A percentile compares a stretch with the other conserved stretches of the same genome.
phyloP scores from a whole-genome alignment of 1,140 invertebrate genomes.

The Chironomus striatipennis region DNA sequence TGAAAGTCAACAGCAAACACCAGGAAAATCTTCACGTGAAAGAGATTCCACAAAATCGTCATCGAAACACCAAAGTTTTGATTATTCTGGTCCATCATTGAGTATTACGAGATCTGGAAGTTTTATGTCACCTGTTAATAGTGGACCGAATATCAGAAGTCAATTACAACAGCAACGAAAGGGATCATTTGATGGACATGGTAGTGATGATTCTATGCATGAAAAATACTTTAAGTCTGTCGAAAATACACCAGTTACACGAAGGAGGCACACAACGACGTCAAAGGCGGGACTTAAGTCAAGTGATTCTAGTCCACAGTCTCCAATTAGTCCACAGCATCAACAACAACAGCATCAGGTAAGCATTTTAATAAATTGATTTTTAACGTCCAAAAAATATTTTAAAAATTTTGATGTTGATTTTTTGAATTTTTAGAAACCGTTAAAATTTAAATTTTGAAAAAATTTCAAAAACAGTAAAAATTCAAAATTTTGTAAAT shows the following conservation, averaged over 20 bases:
- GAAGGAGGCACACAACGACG: slow-evolving; percentile 42
- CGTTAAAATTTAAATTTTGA: no score
- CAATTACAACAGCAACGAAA: slow-evolving; percentile 33
- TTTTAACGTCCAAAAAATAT: background rate
- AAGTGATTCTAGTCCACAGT: slow-evolving; percentile 40
- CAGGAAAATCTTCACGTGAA: slow-evolving; percentile 23
- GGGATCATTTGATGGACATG: slow-evolving; percentile 41
- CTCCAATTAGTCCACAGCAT: slow-evolving; percentile 37
- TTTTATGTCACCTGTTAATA: slow-evolving; percentile 58
- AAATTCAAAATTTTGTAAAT: no score
- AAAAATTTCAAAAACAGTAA: no score
- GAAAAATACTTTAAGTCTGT: slow-evolving; percentile 66
- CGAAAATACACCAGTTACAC: slow-evolving; percentile 49
- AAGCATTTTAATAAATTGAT: background rate
- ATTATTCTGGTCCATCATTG: slow-evolving; percentile 27
- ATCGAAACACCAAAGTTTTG: slow-evolving; percentile 30
- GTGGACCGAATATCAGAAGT: slow-evolving; percentile 41
- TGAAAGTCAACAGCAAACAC: slow-evolving; percentile 18
- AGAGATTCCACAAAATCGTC: background rate
- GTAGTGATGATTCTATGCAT: slow-evolving; percentile 69
- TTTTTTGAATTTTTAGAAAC: no score
- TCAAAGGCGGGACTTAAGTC: slow-evolving; percentile 34
- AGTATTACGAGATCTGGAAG: slow-evolving; percentile 55
- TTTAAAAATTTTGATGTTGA: no score
- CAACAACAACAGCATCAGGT: background rate